These are phyloP conservation scores for Cebus imitator DNA, from an alignment of 2,113 vertebrate species.

Conservation along the genomic window DNA sequence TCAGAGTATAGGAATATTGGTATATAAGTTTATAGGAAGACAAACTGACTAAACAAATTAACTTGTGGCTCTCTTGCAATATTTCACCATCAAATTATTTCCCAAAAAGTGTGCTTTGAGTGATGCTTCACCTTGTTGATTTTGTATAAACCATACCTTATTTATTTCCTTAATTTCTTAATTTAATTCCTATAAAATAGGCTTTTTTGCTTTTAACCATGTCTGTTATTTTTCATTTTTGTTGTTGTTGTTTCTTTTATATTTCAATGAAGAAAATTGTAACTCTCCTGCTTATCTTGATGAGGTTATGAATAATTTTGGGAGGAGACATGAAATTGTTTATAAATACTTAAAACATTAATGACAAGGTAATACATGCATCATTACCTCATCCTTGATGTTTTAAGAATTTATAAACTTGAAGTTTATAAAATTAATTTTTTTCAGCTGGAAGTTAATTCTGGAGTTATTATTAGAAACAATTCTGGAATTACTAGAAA, in stretches of 20 bases:
- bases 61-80: neutral
- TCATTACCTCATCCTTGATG: no score
- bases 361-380: neutral
- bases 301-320: neutral
- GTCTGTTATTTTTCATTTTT: neutral
- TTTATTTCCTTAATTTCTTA: neutral
- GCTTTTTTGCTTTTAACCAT: neutral
- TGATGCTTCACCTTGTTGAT: neutral
- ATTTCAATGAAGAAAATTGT: neutral
- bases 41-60: neutral
- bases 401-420: no score
- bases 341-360: neutral
- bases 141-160: neutral
- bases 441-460: neutral
- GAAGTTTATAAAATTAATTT: no score
- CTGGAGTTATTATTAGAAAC: neutral
- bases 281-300: neutral
- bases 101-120: neutral
- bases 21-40: neutral
- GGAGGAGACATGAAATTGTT: neutral
- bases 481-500: no score
- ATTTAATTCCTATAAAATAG: neutral
- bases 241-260: neutral
- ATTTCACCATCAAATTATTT: neutral
- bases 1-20: neutral